phyloP scores from a whole-genome alignment of 2,113 vertebrate genomes.

The Bubo scandiacus region DNA sequence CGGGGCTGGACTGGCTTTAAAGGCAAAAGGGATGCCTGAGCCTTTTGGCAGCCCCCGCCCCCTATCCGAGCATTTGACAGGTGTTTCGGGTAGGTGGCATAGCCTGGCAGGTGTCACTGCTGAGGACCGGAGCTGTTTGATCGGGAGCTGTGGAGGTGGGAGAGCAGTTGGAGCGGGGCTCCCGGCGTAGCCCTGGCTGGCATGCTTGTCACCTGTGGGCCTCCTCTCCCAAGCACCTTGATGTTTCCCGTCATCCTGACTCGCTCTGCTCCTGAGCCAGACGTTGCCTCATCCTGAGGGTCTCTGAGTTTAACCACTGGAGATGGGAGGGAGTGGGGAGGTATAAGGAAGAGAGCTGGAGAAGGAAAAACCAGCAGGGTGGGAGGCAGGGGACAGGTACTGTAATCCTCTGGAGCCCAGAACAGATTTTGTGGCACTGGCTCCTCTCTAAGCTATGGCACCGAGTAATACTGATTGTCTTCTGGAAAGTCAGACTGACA shows the following conservation, averaged over 20 bases:
- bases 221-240: not conserved
- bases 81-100: fast-evolving
- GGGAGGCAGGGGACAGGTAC: not conserved
- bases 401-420: not conserved
- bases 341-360: not conserved
- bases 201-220: too few species aligned
- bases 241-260: not conserved
- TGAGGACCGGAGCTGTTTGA: not conserved
- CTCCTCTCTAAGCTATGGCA: not conserved
- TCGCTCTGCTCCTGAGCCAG: not conserved
- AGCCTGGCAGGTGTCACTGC: fast-evolving
- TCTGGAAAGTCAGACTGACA: not conserved
- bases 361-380: not conserved
- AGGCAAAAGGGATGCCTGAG: fast-evolving
- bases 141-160: not conserved
- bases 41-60: fast-evolving
- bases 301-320: not conserved
- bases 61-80: fast-evolving
- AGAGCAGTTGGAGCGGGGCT: not conserved
- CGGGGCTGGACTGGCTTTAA: fast-evolving
- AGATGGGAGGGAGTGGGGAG: not conserved
- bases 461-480: not conserved
- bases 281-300: not conserved
- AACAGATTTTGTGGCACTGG: not conserved
- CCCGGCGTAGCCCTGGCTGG: fast-evolving